A percentile compares a stretch with the other conserved stretches of the same genome.
Evolutionary conservation across 2,113 vertebrate genomes (phyloP).

Genomic region (Gymnobelideus leadbeateri): DNA sequence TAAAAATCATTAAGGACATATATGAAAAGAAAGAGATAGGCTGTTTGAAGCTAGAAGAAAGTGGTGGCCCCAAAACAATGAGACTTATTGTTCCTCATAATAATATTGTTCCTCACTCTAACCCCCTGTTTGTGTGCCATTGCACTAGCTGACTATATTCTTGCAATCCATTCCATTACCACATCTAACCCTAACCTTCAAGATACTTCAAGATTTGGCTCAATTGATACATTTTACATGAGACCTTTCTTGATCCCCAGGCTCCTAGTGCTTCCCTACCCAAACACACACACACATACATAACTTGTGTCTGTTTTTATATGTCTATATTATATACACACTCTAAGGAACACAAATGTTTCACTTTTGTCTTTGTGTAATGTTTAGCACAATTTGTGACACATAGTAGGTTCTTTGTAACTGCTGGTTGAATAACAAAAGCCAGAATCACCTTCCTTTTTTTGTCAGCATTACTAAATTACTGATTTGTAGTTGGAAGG

Average conservation of each 20-base stretch:
- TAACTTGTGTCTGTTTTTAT: not conserved
- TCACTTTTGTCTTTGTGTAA: not conserved
- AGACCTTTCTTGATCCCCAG: not conserved
- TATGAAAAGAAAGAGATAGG: not conserved
- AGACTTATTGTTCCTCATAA: too few relatives aligned
- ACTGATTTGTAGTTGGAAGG: not conserved
- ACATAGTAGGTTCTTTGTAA: not conserved
- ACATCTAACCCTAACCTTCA: not conserved
- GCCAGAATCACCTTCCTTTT: not conserved
- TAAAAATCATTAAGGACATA: not conserved
- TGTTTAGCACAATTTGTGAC: not conserved
- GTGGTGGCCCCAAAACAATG: not conserved
- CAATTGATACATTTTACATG: not conserved
- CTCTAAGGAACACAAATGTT: not conserved
- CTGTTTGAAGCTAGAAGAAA: not conserved
- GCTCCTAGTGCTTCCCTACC: not conserved
- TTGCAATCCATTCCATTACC: not conserved
- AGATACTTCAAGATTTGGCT: not conserved
- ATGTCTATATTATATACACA: not conserved
- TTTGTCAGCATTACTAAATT: not conserved
- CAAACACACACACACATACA: not conserved
- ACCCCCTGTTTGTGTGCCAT: not conserved
- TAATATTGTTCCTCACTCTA: not conserved
- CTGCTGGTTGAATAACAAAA: not conserved
- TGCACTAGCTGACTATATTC: not conserved